Evolutionary conservation across 2,797 vertebrate species (phyloP).

Genomic region (Etheostoma nigrum): DNA sequence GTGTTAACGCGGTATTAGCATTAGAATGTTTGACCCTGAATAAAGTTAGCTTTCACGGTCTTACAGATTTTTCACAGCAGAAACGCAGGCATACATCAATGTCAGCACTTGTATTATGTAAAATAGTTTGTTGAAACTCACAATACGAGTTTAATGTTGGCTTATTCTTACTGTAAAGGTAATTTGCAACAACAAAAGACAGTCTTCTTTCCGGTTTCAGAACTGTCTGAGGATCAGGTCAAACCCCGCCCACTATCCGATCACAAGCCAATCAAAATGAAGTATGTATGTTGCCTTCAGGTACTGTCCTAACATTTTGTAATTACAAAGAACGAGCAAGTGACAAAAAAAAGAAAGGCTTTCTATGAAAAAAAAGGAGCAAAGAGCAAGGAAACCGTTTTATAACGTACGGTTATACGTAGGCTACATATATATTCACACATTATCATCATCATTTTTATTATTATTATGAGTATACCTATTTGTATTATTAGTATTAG

Average conservation of each 20-base stretch:
- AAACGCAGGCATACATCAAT: background rate
- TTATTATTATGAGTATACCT: background rate
- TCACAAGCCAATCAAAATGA: conserved; percentile 50
- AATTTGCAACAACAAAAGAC: fast-evolving
- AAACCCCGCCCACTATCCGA: conserved; percentile 31
- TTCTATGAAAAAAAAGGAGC: too few relatives aligned
- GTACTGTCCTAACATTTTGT: background rate
- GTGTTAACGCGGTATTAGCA: background rate
- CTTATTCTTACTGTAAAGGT: background rate
- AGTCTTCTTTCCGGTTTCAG: conserved; percentile 14
- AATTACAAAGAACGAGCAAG: fast-evolving
- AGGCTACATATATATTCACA: background rate
- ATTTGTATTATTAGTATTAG: background rate
- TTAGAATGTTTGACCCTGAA: background rate
- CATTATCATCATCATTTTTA: background rate
- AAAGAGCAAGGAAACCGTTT: background rate
- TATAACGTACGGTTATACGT: background rate
- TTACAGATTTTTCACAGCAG: background rate
- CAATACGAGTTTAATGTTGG: too few relatives aligned
- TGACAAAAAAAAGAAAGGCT: background rate
- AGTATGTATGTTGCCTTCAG: conserved; percentile 21
- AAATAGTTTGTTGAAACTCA: background rate
- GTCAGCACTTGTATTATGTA: background rate
- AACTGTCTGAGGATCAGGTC: conserved; percentile 5
- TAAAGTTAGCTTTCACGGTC: background rate